Evolutionary conservation across 2,113 vertebrate species (phyloP).

Genomic region (Bubo bubo): DNA sequence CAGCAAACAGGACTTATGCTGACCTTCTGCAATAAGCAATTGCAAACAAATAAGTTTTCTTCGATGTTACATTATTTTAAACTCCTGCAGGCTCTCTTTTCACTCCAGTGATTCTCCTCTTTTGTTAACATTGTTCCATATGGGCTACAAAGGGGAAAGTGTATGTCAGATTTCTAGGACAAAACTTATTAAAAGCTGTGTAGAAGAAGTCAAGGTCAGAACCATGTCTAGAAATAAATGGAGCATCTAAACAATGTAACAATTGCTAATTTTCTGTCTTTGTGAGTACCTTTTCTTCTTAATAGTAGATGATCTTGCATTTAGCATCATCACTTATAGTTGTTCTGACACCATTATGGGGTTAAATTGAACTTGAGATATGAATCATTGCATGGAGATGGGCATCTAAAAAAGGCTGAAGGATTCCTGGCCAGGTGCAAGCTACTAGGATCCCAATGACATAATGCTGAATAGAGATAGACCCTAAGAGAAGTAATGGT

Average conservation of each 20-base stretch:
- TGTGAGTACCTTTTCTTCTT: not conserved
- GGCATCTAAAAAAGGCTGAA: not conserved
- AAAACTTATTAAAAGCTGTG: not conserved
- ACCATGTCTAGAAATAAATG: not conserved
- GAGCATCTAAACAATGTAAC: not conserved
- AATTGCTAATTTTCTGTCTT: not conserved
- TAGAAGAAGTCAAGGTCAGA: not conserved
- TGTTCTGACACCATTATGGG: not conserved
- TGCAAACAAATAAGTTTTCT: not conserved
- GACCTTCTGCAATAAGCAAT: not conserved
- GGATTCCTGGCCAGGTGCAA: not conserved
- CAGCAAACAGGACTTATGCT: not conserved
- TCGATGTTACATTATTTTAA: not conserved
- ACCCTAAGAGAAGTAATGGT: not conserved
- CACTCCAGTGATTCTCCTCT: not conserved
- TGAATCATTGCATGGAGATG: not conserved
- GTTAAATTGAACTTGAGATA: not conserved
- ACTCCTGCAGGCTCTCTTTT: not conserved
- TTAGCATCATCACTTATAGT: not conserved
- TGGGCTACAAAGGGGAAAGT: not conserved
- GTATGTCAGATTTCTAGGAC: not conserved
- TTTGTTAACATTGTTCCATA: not conserved
- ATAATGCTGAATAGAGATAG: not conserved
- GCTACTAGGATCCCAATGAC: rapidly evolving
- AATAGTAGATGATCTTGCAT: not conserved